Base-by-base conservation (phyloP, 2,888 invertebrate species). In the Trichogramma evanescens region DNA sequence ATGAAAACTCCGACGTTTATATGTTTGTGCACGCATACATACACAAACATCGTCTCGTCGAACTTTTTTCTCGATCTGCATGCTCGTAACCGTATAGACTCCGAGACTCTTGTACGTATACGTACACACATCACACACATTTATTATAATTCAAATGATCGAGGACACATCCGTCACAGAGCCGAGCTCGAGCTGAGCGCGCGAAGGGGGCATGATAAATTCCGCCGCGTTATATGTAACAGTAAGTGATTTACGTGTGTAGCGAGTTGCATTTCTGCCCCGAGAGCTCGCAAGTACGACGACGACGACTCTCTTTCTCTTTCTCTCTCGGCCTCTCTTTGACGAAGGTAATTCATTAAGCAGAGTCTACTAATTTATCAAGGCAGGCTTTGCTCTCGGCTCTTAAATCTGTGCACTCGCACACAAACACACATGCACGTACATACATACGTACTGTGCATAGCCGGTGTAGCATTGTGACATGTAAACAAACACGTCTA, bases 141-240 rank as follows among this genome's bases (percentile, higher is more conserved):
- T 10, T 5, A 13, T 5, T 48, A 6, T 13, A 49, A 44, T 58
- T 48, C 52, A 46, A 54, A 42, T 50, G 58, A 61, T 58, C 61
- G 63, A 58, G 61, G 60, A 63, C 63, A 61, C 58, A 63, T 63
- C 63, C 63, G 61, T 63, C 60, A 26, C 26, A 58, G 59, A 13
- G 54, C 45, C 40, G 7, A 26, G 26, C 26, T 26, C 26, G 26
- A 26, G 50, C 45, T 44, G 55, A 48, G 38, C 13, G 55, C 52
- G 44, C 38, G 10, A 6, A 7, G 38, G 13, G 8, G 44, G 43
- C 42, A 54, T 57, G 42, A 63, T 63, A 63, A 63, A 63, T 63
- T 54, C 60, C 53, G 8, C 40, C 45, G 58, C 56, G 26, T 50
- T 53, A 26, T 26, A 26, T 26, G 26, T 26, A 26, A 26, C 26